phyloP scores from a whole-genome alignment of 1,140 invertebrate genomes.

The Drosophila sucinea region DNA sequence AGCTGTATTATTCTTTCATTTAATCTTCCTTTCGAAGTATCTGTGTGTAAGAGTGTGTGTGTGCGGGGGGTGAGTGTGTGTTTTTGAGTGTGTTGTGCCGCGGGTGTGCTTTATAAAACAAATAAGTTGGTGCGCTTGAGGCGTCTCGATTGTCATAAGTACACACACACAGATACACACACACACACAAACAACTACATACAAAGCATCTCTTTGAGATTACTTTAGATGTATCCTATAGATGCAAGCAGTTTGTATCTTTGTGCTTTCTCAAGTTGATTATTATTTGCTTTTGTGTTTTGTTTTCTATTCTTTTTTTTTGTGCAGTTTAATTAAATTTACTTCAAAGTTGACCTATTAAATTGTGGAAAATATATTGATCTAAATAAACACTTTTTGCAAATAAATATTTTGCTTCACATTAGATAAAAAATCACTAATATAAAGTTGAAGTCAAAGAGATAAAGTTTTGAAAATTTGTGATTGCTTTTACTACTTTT shows the following conservation, averaged over 20 bases:
- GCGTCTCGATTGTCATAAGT: conserved; percentile 69
- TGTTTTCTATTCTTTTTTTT: neutral
- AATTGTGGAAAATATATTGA: neutral
- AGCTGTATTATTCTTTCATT: conserved; percentile 80
- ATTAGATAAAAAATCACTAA: neutral
- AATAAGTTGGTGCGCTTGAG: conserved; percentile 68
- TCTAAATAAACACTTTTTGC: neutral
- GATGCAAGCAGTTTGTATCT: conserved; percentile 4
- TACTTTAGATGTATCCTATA: conserved; percentile 4
- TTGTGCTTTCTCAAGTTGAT: conserved; percentile 1
- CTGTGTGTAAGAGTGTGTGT: conserved; percentile 37
- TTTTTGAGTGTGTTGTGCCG: conserved; percentile 41
- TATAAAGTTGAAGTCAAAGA: no score
- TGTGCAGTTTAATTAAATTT: conserved; percentile 4
- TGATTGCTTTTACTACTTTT: no score
- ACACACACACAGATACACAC: conserved; percentile 6
- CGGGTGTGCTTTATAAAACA: conserved; percentile 77
- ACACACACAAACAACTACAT: conserved; percentile 9
- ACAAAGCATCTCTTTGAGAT: conserved; percentile 12
- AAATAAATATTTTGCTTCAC: neutral
- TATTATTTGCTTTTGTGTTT: conserved; percentile 9
- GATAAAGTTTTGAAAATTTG: no score
- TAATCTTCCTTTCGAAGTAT: conserved; percentile 60
- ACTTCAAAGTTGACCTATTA: conserved; percentile 9
- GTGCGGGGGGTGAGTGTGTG: conserved; percentile 33